phyloP scores from a whole-genome alignment of 2,113 vertebrate genomes.

The Solea solea region DNA sequence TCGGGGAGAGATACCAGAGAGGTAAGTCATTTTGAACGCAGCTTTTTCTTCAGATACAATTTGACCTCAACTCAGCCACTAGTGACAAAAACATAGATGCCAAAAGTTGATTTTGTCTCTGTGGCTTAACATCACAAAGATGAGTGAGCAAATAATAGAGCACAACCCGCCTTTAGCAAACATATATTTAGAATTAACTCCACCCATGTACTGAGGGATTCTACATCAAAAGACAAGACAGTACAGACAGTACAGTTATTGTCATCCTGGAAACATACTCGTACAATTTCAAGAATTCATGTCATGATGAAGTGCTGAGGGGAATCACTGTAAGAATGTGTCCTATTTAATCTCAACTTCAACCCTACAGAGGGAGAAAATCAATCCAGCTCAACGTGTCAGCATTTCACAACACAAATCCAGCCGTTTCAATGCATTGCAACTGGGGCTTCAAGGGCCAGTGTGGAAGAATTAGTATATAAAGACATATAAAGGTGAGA shows the following conservation, averaged over 20 bases:
- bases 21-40: too few species aligned
- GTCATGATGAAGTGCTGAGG: too few species aligned
- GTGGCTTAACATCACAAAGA: constrained; percentile 12
- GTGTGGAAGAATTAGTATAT: too few species aligned
- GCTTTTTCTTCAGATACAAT: too few species aligned
- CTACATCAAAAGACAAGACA: constrained; percentile 8
- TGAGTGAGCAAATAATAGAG: neutral
- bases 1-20: constrained; percentile 27
- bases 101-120: neutral
- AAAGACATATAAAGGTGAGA: too few species aligned
- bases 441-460: too few species aligned
- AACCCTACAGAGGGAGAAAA: neutral
- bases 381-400: constrained; percentile 22
- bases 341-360: constrained; percentile 8
- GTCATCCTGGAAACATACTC: too few species aligned
- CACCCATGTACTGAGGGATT: constrained; percentile 49
- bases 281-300: too few species aligned
- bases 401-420: constrained; percentile 16
- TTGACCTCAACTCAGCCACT: too few species aligned
- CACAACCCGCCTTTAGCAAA: constrained; percentile 60
- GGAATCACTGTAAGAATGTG: too few species aligned
- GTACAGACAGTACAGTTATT: too few species aligned
- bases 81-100: too few species aligned
- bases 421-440: constrained; percentile 16
- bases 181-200: constrained; percentile 56